phyloP scores from a whole-genome alignment of 1,140 invertebrate species.

The Drosophila paulistorum region DNA sequence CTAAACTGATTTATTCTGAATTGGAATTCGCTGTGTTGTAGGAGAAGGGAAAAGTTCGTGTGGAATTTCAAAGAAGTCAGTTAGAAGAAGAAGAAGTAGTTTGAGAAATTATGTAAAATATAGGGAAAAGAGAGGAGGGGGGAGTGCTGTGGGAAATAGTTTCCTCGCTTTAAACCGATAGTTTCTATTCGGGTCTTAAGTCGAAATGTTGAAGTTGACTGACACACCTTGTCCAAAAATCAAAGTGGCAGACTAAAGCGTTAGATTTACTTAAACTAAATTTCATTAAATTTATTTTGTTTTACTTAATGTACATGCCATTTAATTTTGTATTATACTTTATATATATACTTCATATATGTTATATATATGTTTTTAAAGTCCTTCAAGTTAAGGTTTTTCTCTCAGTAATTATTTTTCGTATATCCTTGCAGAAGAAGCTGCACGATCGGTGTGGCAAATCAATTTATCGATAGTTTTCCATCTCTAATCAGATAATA shows the following conservation, averaged over 20 bases:
- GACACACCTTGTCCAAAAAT: constrained; percentile 78
- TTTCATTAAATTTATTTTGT: constrained; percentile 50
- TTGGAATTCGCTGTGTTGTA: constrained; percentile 45
- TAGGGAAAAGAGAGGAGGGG: constrained; percentile 19
- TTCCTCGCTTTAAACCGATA: constrained; percentile 43
- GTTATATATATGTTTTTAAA: constrained; percentile 61
- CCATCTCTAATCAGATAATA: neutral
- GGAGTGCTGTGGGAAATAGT: constrained; percentile 59
- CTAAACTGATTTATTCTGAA: constrained; percentile 72
- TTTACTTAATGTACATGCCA: constrained; percentile 73
- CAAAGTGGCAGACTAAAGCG: constrained; percentile 80
- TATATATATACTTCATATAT: constrained; percentile 57
- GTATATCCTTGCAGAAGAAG: constrained; percentile 5
- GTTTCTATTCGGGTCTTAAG: constrained; percentile 30
- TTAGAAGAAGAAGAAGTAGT: constrained; percentile 33
- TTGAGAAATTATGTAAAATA: constrained; percentile 35
- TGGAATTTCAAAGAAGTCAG: constrained; percentile 22
- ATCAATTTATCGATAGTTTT: neutral
- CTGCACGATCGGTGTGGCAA: neutral
- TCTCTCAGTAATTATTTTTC: constrained; percentile 16
- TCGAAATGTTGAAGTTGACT: constrained; percentile 67
- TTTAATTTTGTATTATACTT: constrained; percentile 59
- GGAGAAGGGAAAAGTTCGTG: constrained; percentile 49
- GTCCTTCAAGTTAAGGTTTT: constrained; percentile 37
- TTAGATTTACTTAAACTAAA: constrained; percentile 77